phyloP scores from a whole-genome alignment of 2,888 invertebrate genomes.

The Andrena trimmerana region DNA sequence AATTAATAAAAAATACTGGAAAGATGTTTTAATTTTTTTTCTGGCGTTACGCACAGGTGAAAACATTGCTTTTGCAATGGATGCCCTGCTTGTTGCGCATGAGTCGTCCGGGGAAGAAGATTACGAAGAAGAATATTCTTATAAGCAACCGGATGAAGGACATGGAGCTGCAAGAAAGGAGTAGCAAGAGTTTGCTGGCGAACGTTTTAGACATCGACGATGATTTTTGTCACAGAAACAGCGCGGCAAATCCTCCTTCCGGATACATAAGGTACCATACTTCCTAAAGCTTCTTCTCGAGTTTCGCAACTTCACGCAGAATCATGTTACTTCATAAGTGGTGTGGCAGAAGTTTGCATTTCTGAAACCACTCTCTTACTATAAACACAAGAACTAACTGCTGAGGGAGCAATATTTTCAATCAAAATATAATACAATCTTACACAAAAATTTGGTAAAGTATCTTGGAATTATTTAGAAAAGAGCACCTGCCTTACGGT shows the following conservation, averaged over 20 bases:
- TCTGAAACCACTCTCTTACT: background rate
- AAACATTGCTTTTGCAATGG: conserved; percentile 98
- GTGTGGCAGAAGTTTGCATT: background rate
- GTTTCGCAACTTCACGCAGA: background rate
- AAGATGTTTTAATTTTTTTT: background rate
- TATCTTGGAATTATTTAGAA: too few relatives aligned
- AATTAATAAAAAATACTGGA: too few relatives aligned
- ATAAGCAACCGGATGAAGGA: conserved; percentile 97
- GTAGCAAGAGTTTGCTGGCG: conserved; percentile 96
- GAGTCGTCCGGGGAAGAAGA: conserved; percentile 98
- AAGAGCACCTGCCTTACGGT: too few relatives aligned
- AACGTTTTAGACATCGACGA: conserved; percentile 98
- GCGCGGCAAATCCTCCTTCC: conserved; percentile 81
- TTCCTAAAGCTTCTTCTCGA: background rate
- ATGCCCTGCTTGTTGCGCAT: conserved; percentile 98
- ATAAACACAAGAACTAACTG: background rate
- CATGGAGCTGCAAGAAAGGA: conserved; percentile 96
- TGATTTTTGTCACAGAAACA: conserved; percentile 93
- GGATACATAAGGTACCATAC: conserved; percentile 78
- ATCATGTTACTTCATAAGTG: background rate
- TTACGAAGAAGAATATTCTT: conserved; percentile 95
- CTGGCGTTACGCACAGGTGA: conserved; percentile 90
- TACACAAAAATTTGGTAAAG: too few relatives aligned
- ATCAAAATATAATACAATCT: background rate
- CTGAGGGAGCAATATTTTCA: background rate